Evolutionary conservation across 2,797 vertebrate genomes (phyloP).

Genomic region (Danio albolineatus): DNA sequence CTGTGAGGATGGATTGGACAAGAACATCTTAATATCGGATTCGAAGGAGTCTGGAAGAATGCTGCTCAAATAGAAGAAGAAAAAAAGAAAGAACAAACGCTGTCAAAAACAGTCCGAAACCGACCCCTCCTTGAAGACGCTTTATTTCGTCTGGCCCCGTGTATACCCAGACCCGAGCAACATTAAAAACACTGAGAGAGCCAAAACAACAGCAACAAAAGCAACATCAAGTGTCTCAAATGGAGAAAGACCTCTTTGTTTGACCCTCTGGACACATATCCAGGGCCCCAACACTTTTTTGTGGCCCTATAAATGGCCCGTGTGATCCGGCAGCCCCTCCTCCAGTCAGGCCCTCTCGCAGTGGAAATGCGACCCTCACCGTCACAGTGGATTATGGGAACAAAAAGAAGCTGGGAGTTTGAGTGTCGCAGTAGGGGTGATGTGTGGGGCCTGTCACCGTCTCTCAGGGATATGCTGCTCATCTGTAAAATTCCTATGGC

Average conservation of each 20-base stretch:
- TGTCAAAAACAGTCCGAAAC: background rate
- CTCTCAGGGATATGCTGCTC: slow-evolving; percentile 66
- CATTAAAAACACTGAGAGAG: slow-evolving; percentile 18
- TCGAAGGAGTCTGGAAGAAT: background rate
- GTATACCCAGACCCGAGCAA: background rate
- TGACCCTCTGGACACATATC: slow-evolving; percentile 42
- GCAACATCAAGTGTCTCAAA: slow-evolving; percentile 39
- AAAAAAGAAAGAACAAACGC: slow-evolving; percentile 13
- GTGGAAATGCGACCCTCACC: slow-evolving; percentile 56
- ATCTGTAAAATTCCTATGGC: slow-evolving; percentile 67
- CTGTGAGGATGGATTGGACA: slow-evolving; percentile 41
- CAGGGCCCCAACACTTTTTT: slow-evolving; percentile 37
- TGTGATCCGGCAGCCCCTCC: slow-evolving; percentile 44
- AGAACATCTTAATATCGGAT: slow-evolving; percentile 52
- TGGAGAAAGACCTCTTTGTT: slow-evolving; percentile 55
- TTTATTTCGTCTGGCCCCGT: background rate
- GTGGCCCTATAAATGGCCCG: slow-evolving; percentile 42
- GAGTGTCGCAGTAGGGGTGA: slow-evolving; percentile 74
- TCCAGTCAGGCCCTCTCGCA: slow-evolving; percentile 42
- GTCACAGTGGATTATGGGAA: slow-evolving; percentile 80
- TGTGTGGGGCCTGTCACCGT: slow-evolving; percentile 81
- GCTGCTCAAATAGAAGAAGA: slow-evolving; percentile 8
- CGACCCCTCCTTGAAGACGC: background rate
- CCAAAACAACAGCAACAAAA: slow-evolving; percentile 41
- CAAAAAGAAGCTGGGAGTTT: slow-evolving; percentile 81